Evolutionary conservation across 92 coral and sea anemone species (phyloP), one percentile per base, ranked within the genome.

Genomic region (Bergia sp.): DNA sequence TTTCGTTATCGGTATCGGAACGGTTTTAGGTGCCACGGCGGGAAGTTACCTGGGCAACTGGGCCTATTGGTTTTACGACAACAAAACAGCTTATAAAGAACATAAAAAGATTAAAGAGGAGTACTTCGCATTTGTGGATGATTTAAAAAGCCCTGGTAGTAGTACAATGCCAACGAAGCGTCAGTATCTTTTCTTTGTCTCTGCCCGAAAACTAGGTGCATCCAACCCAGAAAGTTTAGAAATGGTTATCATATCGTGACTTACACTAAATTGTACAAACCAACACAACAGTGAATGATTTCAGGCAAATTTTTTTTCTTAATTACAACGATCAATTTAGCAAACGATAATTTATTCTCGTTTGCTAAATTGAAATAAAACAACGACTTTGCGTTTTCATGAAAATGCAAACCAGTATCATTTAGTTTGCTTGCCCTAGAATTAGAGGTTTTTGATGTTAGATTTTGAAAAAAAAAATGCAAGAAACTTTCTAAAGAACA

Each of bases 51-150:
- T 81, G 74, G 85, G 85, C 72, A 81, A 37, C 41, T 36, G 55
- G 73, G 73, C 44, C 6, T 81, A 81, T 4, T 81, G 85, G 85
- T 37, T 61, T 58, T 81, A 81, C 47, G 85, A 81, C 3, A 39
- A 81, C 18, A 81, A 81, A 13, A 20, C 29, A 29, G 38, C 61
- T 12, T 15, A 57, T 36, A 38, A 81, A 20, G 73, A 81, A 5
- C 23, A 29, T 58, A n/a, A 58, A 58, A 61, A 38, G 29, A 66
- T 57, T 37, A 57, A 58, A 37, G 40, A 81, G 40, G 73, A 81
- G 49, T 81, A 37, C 20, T 7, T 5, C 5, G 37, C 73, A 1
- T 81, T 58, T 18, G 50, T 21, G 12, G 73, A 81, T 15, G 53
- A 61, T 65, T 7, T 41, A 29, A 38, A 61, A 11, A 81, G 15